Percentiles rank a stretch among this genome's conserved stretches.
Conservation (phyloP, 2,113 vertebrate genomes). For the Cochlearius cochlearius region DNA sequence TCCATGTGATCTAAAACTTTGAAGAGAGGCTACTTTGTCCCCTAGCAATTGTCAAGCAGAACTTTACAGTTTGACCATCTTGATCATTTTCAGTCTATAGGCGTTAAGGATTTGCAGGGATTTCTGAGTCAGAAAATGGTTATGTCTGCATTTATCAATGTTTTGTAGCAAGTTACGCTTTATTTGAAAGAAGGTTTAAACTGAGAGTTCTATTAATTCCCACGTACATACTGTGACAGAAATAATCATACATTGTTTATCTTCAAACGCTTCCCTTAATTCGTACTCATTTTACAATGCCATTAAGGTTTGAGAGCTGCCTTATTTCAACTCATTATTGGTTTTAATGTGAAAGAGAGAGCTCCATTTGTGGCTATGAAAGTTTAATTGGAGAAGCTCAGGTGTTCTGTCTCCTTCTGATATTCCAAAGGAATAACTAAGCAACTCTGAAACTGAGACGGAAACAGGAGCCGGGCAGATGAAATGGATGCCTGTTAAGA, state of each 20-base stretch:
- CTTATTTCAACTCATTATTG: conserved; percentile 64
- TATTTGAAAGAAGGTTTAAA: background rate
- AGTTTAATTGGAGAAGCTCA: conserved; percentile 85
- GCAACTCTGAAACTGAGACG: conserved; percentile 80
- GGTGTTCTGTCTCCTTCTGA: conserved; percentile 74
- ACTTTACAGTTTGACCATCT: background rate
- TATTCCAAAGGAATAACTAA: conserved; percentile 78
- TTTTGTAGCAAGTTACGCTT: background rate
- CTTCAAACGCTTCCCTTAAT: background rate
- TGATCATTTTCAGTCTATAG: background rate
- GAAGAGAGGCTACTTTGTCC: background rate
- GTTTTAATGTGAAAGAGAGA: conserved; percentile 61
- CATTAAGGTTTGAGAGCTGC: conserved; percentile 30
- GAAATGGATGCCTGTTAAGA: conserved; percentile 73
- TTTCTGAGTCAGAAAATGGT: background rate
- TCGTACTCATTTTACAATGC: background rate
- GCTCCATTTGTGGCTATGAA: conserved; percentile 82
- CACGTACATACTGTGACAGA: background rate
- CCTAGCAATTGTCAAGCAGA: background rate
- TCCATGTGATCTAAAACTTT: background rate
- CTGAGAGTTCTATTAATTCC: background rate
- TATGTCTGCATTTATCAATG: background rate
- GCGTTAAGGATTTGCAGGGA: background rate
- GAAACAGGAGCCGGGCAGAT: conserved; percentile 82
- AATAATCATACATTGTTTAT: background rate